Percentiles rank a stretch among this genome's conserved stretches.
Evolutionary conservation across 2,113 vertebrate genomes (phyloP).

Genomic region (Pionites leucogaster): DNA sequence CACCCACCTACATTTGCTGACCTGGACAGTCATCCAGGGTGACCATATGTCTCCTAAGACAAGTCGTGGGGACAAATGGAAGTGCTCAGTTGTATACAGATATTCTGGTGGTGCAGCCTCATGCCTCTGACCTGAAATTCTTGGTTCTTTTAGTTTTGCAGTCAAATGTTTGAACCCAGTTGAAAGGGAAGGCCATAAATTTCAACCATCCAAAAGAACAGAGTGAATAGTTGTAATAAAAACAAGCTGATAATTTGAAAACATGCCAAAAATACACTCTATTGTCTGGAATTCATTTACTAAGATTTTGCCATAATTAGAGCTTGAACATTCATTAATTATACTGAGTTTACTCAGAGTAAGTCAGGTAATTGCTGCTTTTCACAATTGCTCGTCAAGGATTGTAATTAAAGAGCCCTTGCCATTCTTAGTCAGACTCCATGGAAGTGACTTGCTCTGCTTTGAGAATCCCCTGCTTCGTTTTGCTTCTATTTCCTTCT

Average conservation of each 20-base stretch:
- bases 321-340: slow-evolving; percentile 46
- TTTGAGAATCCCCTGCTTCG: not conserved
- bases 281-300: slow-evolving; percentile 21
- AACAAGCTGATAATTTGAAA: not conserved
- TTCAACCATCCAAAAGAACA: not conserved
- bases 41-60: not conserved
- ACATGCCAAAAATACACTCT: not conserved
- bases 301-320: slow-evolving; percentile 26
- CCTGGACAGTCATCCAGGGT: not conserved
- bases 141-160: not conserved
- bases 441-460: not conserved
- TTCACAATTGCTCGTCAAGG: not conserved
- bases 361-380: slow-evolving; percentile 28
- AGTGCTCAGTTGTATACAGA: not conserved
- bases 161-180: not conserved
- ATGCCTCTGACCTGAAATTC: not conserved
- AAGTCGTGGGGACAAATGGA: not conserved
- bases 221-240: not conserved
- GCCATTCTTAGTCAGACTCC: not conserved
- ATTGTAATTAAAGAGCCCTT: slow-evolving; percentile 5
- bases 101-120: not conserved
- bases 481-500: not conserved
- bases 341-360: slow-evolving; percentile 10
- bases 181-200: not conserved
- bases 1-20: not conserved